Conservation (phyloP, 2,888 invertebrate genomes). For the Hypomecis atomaria region DNA sequence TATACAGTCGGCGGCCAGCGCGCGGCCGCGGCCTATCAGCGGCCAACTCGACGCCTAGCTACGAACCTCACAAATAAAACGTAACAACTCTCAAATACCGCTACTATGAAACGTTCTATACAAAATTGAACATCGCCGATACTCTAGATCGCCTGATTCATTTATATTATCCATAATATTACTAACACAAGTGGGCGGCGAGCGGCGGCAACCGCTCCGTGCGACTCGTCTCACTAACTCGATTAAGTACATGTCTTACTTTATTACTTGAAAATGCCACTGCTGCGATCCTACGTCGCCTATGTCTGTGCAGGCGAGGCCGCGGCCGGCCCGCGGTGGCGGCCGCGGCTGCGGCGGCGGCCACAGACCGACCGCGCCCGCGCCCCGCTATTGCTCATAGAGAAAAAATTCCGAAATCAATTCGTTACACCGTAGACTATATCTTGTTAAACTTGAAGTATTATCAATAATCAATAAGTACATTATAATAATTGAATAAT, state of each 20-base stretch:
- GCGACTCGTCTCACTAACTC: conserved; percentile 69
- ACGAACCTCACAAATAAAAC: conserved; percentile 75
- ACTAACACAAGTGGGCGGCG: conserved; percentile 78
- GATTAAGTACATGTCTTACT: conserved; percentile 80
- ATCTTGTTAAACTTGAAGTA: conserved; percentile 84
- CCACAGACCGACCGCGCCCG: conserved; percentile 34
- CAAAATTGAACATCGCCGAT: conserved; percentile 84
- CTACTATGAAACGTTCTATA: conserved; percentile 84
- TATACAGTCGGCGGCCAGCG: conserved; percentile 25
- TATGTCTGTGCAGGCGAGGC: conserved; percentile 55
- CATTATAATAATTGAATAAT: conserved; percentile 85
- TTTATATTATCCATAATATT: conserved; percentile 60
- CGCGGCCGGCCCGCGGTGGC: conserved; percentile 30
- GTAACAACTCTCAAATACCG: conserved; percentile 81
- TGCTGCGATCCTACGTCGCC: conserved; percentile 81
- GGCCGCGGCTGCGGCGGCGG: conserved; percentile 17
- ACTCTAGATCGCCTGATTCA: conserved; percentile 71
- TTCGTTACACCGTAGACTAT: conserved; percentile 83
- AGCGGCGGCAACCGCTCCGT: conserved; percentile 62
- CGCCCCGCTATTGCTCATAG: conserved; percentile 74
- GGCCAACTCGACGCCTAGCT: conserved; percentile 44
- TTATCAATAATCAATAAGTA: conserved; percentile 85
- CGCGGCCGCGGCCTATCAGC: conserved; percentile 26
- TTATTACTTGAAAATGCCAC: conserved; percentile 82
- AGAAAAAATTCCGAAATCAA: conserved; percentile 81